phyloP scores from a whole-genome alignment of 2,797 vertebrate genomes.

The Diceros bicornis region DNA sequence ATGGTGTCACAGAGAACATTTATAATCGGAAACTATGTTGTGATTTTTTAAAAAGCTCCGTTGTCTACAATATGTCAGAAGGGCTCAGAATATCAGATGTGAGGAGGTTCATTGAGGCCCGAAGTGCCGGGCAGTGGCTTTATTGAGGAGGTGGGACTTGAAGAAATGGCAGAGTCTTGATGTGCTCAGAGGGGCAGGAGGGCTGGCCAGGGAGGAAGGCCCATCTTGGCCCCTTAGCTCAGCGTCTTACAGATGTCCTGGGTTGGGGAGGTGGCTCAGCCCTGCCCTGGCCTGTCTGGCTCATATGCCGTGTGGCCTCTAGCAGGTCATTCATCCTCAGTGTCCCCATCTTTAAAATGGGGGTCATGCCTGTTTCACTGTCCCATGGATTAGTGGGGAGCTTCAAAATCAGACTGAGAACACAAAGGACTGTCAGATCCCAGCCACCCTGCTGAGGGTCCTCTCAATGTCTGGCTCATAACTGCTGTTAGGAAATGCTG shows the following conservation, averaged over 20 bases:
- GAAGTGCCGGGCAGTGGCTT: neutral
- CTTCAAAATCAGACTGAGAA: neutral
- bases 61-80: neutral
- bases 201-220: neutral
- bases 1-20: neutral
- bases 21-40: neutral
- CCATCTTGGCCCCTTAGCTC: neutral
- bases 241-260: neutral
- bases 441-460: neutral
- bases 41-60: neutral
- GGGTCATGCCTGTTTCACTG: neutral
- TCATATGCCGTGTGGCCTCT: neutral
- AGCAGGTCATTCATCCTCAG: neutral
- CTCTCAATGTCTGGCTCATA: neutral
- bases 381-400: neutral
- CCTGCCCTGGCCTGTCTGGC: neutral
- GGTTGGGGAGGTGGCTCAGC: neutral
- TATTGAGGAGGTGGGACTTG: neutral
- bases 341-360: neutral
- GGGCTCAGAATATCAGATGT: neutral
- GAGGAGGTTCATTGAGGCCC: neutral
- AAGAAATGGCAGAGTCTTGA: neutral
- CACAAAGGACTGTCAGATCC: neutral
- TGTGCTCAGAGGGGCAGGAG: rapidly evolving
- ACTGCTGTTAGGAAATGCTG: neutral